phyloP scores from a whole-genome alignment of 2,888 invertebrate species.

The Tupiocoris notatus region DNA sequence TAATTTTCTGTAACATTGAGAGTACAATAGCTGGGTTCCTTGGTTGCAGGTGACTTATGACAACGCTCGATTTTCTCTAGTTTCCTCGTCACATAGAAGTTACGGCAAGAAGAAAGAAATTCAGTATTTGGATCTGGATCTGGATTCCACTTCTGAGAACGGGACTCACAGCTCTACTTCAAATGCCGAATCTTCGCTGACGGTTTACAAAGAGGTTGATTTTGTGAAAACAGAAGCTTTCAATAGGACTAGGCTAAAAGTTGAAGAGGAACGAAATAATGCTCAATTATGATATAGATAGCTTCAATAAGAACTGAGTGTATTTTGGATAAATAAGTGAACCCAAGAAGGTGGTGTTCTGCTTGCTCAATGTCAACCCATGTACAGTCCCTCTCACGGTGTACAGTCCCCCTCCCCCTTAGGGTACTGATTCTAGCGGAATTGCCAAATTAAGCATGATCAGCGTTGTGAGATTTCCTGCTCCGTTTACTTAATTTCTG shows the following conservation, averaged over 20 bases:
- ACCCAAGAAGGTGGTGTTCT: too few relatives aligned
- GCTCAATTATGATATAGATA: slow-evolving; percentile 22
- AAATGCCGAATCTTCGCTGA: slow-evolving; percentile 44
- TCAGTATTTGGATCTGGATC: slow-evolving; percentile 86
- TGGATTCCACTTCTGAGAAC: slow-evolving; percentile 58
- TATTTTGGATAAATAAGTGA: too few relatives aligned
- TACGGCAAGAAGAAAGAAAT: slow-evolving; percentile 53
- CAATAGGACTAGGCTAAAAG: slow-evolving; percentile 77
- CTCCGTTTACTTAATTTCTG: too few relatives aligned
- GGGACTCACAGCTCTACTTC: slow-evolving; percentile 38
- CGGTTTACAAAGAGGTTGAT: slow-evolving; percentile 71
- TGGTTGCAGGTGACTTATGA: slow-evolving; percentile 55
- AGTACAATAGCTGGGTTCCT: too few relatives aligned
- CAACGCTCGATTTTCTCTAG: slow-evolving; percentile 51
- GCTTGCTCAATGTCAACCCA: too few relatives aligned
- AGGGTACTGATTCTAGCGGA: too few relatives aligned
- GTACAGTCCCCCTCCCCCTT: too few relatives aligned
- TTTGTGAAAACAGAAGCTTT: slow-evolving; percentile 92
- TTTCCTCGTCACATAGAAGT: slow-evolving; percentile 10
- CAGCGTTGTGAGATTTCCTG: too few relatives aligned
- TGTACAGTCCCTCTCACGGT: too few relatives aligned
- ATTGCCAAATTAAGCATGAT: too few relatives aligned
- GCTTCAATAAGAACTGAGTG: too few relatives aligned
- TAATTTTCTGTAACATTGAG: slow-evolving; percentile 13
- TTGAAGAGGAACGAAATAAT: slow-evolving; percentile 65